These are phyloP conservation scores for Enteromius anoplus DNA, from an alignment of 2,797 vertebrate genomes.

Conservation along the genomic window DNA sequence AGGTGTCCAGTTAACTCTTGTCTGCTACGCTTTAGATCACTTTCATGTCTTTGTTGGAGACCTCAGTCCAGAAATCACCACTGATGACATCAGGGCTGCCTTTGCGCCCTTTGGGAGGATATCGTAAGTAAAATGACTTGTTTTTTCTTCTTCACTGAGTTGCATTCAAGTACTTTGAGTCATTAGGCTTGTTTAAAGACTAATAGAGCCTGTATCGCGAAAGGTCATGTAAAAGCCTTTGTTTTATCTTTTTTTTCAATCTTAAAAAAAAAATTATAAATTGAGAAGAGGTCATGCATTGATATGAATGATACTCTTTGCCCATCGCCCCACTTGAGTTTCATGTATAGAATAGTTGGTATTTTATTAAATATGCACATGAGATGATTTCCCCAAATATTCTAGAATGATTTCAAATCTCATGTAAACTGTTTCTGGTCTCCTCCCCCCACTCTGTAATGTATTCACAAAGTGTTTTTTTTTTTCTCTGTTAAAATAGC, in stretches of 20 bases:
- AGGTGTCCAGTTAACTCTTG: neutral
- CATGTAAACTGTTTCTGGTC: neutral
- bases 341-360: neutral
- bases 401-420: neutral
- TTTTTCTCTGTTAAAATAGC: neutral
- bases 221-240: neutral
- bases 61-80: constrained; percentile 98
- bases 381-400: neutral
- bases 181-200: neutral
- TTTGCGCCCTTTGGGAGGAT: constrained; percentile 97
- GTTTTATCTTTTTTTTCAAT: neutral
- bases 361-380: neutral
- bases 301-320: neutral
- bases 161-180: neutral
- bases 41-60: constrained; percentile 99
- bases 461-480: neutral
- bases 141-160: neutral
- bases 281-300: neutral
- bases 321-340: neutral
- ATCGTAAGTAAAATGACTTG: constrained; percentile 86
- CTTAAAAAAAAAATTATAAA: no score
- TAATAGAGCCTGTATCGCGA: neutral
- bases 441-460: no score
- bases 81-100: constrained; percentile 96
- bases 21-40: constrained; percentile 80